Evolutionary conservation across 2,888 invertebrate genomes (phyloP).

Genomic region (Caenorhabditis wallacei): DNA sequence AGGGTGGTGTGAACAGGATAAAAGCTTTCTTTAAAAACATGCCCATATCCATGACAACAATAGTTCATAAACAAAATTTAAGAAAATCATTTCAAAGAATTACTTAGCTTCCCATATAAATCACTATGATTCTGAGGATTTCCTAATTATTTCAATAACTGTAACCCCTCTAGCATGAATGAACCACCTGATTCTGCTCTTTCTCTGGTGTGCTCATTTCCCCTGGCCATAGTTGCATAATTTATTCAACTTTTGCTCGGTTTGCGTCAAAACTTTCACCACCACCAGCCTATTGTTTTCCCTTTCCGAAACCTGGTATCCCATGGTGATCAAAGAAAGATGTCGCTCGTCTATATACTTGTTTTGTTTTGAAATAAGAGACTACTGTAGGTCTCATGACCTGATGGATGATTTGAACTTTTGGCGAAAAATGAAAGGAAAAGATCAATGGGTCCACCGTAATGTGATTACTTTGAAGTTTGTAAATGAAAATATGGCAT

Average conservation of each 20-base stretch:
- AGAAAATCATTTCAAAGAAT: too few relatives aligned
- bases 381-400: not conserved
- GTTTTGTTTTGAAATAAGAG: conserved; percentile 6
- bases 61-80: too few relatives aligned
- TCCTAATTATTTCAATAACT: too few relatives aligned
- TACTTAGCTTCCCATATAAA: too few relatives aligned
- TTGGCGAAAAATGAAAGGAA: not conserved
- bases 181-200: too few relatives aligned
- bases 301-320: conserved; percentile 3
- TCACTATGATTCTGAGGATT: too few relatives aligned
- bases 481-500: too few relatives aligned
- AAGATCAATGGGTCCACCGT: not conserved
- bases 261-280: conserved; percentile 4
- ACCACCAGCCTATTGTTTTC: not conserved
- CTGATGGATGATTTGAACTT: not conserved
- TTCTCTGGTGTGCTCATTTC: not conserved
- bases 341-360: not conserved
- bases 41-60: too few relatives aligned
- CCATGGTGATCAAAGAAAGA: conserved; percentile 14
- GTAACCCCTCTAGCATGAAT: too few relatives aligned
- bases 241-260: not conserved
- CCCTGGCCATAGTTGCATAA: not conserved
- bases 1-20: too few relatives aligned
- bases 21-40: too few relatives aligned
- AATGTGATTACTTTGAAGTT: too few relatives aligned